Percentiles rank a stretch among this genome's conserved stretches.
phyloP scores from a whole-genome alignment of 2,113 vertebrate species.

The Euleptes europaea region DNA sequence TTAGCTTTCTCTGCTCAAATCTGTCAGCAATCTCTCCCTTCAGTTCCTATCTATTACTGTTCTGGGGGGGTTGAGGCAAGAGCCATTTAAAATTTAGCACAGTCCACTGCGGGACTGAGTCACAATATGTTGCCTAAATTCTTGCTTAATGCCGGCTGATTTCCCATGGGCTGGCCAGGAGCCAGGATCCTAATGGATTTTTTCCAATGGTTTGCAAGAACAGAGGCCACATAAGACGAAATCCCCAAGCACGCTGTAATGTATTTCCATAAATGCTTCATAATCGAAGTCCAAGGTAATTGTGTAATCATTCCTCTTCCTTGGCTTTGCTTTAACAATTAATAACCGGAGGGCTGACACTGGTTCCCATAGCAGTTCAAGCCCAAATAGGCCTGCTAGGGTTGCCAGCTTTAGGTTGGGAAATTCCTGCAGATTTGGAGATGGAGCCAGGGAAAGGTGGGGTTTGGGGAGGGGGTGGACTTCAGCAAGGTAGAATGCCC shows the following conservation, averaged over 20 bases:
- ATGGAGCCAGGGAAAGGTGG: no score
- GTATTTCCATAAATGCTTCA: not conserved
- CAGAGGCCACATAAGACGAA: not conserved
- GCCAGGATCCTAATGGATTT: constrained; percentile 32
- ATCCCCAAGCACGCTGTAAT: not conserved
- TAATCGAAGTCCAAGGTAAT: constrained; percentile 13
- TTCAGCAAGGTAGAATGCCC: no score
- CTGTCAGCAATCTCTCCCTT: not conserved
- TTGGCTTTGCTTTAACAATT: not conserved
- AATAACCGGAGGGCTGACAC: not conserved
- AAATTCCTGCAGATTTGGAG: no score
- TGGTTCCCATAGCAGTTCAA: constrained; percentile 8
- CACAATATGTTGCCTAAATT: constrained; percentile 7
- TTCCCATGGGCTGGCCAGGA: constrained; percentile 22
- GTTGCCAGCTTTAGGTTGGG: not conserved
- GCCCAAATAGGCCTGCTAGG: not conserved
- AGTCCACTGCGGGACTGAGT: constrained; percentile 22
- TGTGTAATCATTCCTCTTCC: constrained; percentile 1
- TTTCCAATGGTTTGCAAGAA: constrained; percentile 22
- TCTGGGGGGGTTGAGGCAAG: not conserved
- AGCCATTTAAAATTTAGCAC: constrained; percentile 34
- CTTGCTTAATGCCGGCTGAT: constrained; percentile 30
- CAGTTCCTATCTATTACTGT: not conserved
- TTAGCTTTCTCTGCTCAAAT: constrained; percentile 3
- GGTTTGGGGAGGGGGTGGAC: no score